Conservation (phyloP, 2,113 vertebrate species). For the Mastomys coucha region DNA sequence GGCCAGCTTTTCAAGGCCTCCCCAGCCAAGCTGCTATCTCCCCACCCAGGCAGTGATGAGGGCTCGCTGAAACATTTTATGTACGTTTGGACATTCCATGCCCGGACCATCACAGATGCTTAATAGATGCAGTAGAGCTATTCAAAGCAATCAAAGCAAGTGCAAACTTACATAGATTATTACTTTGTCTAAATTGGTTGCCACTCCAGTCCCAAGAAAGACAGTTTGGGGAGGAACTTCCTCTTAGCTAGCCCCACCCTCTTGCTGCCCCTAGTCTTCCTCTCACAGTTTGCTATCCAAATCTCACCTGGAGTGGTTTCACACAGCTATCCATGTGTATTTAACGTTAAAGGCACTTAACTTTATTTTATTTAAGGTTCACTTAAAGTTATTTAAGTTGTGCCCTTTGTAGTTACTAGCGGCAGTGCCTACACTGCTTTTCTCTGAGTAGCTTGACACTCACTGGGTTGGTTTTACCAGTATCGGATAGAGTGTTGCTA, state of each 20-base stretch:
- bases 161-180: no score
- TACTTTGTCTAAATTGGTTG: fast-evolving
- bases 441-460: neutral
- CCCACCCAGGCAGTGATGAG: neutral
- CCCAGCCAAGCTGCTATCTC: neutral
- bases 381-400: neutral
- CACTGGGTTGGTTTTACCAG: neutral
- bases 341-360: no score
- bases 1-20: no score
- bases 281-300: neutral
- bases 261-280: no score
- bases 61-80: no score
- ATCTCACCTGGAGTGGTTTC: neutral
- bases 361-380: no score
- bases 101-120: neutral
- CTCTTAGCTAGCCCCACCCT: fast-evolving
- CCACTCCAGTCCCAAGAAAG: neutral
- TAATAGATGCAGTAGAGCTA: fast-evolving
- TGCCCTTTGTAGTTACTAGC: fast-evolving
- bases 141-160: neutral
- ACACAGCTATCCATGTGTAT: neutral
- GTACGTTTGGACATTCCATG: fast-evolving
- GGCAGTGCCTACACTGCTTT: fast-evolving
- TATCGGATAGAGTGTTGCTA: fast-evolving
- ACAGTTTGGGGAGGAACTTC: neutral